Conservation (phyloP, 2,888 invertebrate genomes). For the Pammene fasciana region DNA sequence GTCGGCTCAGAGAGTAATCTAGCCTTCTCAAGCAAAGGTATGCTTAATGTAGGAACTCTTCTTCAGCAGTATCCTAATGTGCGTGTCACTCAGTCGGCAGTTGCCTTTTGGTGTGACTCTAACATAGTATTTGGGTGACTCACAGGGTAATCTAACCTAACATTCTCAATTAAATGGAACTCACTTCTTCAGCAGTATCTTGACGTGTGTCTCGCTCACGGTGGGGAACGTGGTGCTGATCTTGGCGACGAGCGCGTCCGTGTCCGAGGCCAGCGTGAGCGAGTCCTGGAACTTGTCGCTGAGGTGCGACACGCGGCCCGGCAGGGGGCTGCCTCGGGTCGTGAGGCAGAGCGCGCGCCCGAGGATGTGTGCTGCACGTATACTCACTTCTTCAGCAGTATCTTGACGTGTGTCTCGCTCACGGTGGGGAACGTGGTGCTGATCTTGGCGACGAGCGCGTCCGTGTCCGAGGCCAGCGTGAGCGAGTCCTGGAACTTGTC, state of each 20-base stretch:
- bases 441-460: conserved; percentile 90
- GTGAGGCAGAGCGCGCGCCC: conserved; percentile 78
- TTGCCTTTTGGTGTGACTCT: neutral
- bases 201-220: neutral
- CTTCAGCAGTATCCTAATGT: too few relatives aligned
- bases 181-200: neutral
- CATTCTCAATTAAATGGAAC: neutral
- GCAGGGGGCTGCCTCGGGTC: conserved; percentile 77
- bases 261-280: conserved; percentile 85
- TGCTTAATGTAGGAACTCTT: too few relatives aligned
- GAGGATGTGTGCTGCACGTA: too few relatives aligned
- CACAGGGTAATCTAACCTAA: too few relatives aligned
- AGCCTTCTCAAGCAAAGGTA: too few relatives aligned
- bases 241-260: conserved; percentile 89
- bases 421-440: conserved; percentile 80
- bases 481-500: conserved; percentile 85
- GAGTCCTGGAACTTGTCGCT: conserved; percentile 85
- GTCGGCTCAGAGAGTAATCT: neutral
- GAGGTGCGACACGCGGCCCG: conserved; percentile 76
- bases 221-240: conserved; percentile 86
- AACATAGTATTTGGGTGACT: neutral
- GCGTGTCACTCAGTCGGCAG: too few relatives aligned
- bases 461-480: conserved; percentile 86
- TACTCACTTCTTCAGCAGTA: conserved; percentile 77
- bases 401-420: neutral